Evolutionary conservation across 2,797 vertebrate species (phyloP).

Genomic region (Aplochiton taeniatus): DNA sequence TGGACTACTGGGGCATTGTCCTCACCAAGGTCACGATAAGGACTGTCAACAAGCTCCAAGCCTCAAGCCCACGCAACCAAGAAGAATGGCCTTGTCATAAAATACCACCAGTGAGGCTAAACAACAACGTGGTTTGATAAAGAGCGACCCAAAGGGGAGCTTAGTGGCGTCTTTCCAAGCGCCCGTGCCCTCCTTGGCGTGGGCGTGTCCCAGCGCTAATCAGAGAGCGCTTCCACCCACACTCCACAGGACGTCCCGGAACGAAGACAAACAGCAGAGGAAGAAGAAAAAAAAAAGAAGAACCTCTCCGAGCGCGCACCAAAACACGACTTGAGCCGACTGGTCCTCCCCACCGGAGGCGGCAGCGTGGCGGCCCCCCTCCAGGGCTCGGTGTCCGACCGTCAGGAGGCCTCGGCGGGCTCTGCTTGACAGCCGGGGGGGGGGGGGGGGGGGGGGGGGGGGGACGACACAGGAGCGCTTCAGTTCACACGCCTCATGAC

Average conservation of each 20-base stretch:
- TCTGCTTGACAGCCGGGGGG: conserved; percentile 41
- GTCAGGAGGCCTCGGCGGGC: conserved; percentile 1
- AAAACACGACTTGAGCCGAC: conserved; percentile 37
- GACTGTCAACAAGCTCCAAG: conserved; percentile 16
- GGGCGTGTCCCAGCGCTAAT: conserved; percentile 66
- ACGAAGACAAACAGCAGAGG: conserved; percentile 40
- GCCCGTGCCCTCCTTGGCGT: conserved; percentile 20
- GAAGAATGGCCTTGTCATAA: too few relatives aligned
- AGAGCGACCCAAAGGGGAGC: too few relatives aligned
- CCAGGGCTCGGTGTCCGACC: too few relatives aligned
- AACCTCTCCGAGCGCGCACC: not conserved
- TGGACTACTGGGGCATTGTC: conserved; percentile 12
- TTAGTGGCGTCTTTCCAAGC: not conserved
- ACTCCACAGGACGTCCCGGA: conserved; percentile 57
- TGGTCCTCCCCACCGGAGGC: not conserved
- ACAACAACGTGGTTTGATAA: not conserved
- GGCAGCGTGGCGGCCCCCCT: too few relatives aligned
- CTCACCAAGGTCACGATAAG: conserved; percentile 10
- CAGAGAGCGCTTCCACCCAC: conserved; percentile 54
- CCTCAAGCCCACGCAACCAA: conserved; percentile 6
- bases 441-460: too few relatives aligned
- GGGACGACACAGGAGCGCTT: conserved; percentile 5
- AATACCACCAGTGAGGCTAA: too few relatives aligned
- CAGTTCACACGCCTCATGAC: conserved; percentile 48
- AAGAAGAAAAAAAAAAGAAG: conserved; percentile 41